A percentile compares a stretch with the other conserved stretches of the same genome.
These are phyloP conservation scores for Helostoma temminkii DNA, from an alignment of 2,797 vertebrate species.

Conservation along the genomic window DNA sequence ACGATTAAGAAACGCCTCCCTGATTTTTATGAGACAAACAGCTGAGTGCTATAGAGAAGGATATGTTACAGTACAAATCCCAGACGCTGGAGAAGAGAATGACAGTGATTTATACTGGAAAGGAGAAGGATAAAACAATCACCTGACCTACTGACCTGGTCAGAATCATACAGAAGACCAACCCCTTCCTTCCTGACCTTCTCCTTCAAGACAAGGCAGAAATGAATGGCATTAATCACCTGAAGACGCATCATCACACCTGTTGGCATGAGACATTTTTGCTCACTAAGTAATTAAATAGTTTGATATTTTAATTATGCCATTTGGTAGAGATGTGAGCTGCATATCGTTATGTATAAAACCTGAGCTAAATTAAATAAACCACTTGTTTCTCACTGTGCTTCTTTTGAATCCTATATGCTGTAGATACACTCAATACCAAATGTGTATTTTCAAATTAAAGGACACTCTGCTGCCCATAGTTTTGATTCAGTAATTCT, in stretches of 20 bases:
- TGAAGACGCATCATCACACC: conserved; percentile 26
- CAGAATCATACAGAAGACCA: neutral
- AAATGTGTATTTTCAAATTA: conserved; percentile 30
- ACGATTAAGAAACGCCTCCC: neutral
- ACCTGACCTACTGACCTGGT: conserved; percentile 7
- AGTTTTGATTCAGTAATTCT: conserved; percentile 47
- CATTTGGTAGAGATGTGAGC: conserved; percentile 21
- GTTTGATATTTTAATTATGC: conserved; percentile 45
- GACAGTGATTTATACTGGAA: conserved; percentile 4
- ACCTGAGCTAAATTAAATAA: conserved; percentile 11
- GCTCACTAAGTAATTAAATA: conserved; percentile 45
- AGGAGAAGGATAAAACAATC: conserved; percentile 1
- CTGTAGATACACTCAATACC: conserved; percentile 2
- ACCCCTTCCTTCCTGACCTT: conserved; percentile 26
- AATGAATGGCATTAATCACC: conserved; percentile 27
- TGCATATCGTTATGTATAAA: conserved; percentile 3
- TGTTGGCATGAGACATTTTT: conserved; percentile 56
- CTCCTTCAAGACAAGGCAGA: conserved; percentile 32
- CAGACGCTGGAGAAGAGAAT: neutral
- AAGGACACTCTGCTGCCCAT: conserved; percentile 12
- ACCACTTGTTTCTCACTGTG: neutral
- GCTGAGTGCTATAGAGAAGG: conserved; percentile 9
- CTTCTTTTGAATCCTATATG: neutral
- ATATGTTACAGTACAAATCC: neutral
- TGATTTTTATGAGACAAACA: conserved; percentile 10